These are phyloP conservation scores for Cathartes aura DNA, from an alignment of 2,113 vertebrate species.

Conservation along the genomic window DNA sequence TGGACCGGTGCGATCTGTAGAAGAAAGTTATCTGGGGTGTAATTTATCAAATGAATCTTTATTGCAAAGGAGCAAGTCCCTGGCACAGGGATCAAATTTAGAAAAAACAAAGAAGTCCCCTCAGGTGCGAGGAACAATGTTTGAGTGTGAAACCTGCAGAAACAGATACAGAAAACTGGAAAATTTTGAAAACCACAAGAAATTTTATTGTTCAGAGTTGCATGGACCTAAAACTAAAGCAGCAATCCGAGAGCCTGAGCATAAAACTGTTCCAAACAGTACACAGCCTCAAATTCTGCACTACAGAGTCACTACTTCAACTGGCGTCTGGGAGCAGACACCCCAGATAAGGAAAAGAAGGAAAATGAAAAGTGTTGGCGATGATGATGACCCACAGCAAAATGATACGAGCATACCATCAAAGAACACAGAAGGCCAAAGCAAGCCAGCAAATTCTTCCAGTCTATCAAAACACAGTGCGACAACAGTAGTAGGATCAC, in stretches of 20 bases:
- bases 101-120: slow-evolving; percentile 89
- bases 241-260: slow-evolving; percentile 83
- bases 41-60: slow-evolving; percentile 76
- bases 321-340: slow-evolving; percentile 87
- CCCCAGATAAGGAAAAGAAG: slow-evolving; percentile 92
- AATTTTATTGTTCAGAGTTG: slow-evolving; percentile 97
- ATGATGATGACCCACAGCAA: slow-evolving; percentile 93
- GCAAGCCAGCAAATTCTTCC: slow-evolving; percentile 52
- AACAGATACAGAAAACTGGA: slow-evolving; percentile 95
- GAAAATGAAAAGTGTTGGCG: slow-evolving; percentile 98
- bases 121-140: slow-evolving; percentile 94
- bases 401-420: slow-evolving; percentile 79
- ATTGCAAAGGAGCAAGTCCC: slow-evolving; percentile 84
- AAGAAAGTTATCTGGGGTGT: slow-evolving; percentile 83
- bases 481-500: slow-evolving; percentile 57
- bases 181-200: slow-evolving; percentile 98
- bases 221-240: slow-evolving; percentile 96
- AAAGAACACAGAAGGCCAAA: slow-evolving; percentile 80
- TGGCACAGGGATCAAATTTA: slow-evolving; percentile 77
- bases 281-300: slow-evolving; percentile 81
- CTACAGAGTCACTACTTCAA: slow-evolving; percentile 78
- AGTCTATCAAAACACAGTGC: slow-evolving; percentile 67
- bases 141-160: slow-evolving; percentile 96
- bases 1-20: slow-evolving; percentile 82
- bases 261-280: slow-evolving; percentile 76